A percentile compares a stretch with the other conserved stretches of the same genome.
These are phyloP conservation scores for Doryteuthis pealeii DNA, from an alignment of 1,140 invertebrate genomes.

Conservation along the genomic window DNA sequence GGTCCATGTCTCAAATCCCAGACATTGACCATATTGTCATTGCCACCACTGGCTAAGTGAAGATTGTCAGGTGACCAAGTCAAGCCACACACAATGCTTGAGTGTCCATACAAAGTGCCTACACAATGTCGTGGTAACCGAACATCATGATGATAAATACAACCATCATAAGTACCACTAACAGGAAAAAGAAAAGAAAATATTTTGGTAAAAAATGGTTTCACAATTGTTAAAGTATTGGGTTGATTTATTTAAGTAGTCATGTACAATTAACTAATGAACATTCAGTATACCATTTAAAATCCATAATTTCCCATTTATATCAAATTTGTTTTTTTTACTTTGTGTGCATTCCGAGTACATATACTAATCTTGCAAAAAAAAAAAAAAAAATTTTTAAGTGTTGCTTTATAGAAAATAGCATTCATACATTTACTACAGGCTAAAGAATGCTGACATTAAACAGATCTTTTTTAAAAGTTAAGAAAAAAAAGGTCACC, in stretches of 20 bases:
- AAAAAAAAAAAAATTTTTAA: no score
- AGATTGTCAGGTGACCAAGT: slow-evolving; percentile 93
- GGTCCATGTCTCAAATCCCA: slow-evolving; percentile 67
- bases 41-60: slow-evolving; percentile 90
- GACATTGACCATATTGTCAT: slow-evolving; percentile 91
- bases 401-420: no score
- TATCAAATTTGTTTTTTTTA: no score
- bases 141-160: slow-evolving; percentile 94
- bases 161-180: slow-evolving; percentile 84
- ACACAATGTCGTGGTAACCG: slow-evolving; percentile 84
- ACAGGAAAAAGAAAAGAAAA: slow-evolving; percentile 17
- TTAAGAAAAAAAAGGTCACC: no score
- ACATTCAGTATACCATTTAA: no score
- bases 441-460: no score
- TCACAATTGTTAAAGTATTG: neutral
- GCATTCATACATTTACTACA: no score
- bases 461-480: no score
- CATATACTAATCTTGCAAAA: no score
- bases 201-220: neutral
- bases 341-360: no score
- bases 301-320: no score
- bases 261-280: neutral
- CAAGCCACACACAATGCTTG: slow-evolving; percentile 86
- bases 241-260: neutral
- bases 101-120: slow-evolving; percentile 73